Evolutionary conservation across 2,888 invertebrate genomes (phyloP).

Genomic region (Acanthosoma haemorrhoidale): DNA sequence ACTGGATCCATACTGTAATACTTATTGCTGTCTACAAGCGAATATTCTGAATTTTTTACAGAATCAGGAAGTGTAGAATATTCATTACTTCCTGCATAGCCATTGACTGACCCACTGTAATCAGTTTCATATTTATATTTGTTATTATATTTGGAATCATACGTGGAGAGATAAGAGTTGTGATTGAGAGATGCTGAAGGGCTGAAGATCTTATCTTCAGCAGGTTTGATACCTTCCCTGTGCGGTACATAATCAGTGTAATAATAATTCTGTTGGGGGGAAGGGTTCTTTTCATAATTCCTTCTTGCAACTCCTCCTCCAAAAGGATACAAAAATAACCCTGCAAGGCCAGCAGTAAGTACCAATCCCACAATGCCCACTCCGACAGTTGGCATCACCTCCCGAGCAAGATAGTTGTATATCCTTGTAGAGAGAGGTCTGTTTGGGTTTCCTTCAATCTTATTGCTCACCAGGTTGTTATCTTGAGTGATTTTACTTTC

Average conservation of each 20-base stretch:
- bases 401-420: conserved; percentile 70
- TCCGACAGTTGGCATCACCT: conserved; percentile 75
- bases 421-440: conserved; percentile 67
- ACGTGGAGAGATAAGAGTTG: conserved; percentile 35
- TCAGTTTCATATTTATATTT: conserved; percentile 38
- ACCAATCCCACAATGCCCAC: conserved; percentile 70
- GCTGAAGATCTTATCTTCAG: conserved; percentile 70
- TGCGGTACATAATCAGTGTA: conserved; percentile 60
- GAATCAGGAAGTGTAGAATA: conserved; percentile 38
- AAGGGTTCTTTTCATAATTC: conserved; percentile 39
- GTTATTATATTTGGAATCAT: conserved; percentile 38
- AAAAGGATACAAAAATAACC: conserved; percentile 71
- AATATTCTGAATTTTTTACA: conserved; percentile 34
- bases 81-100: conserved; percentile 37
- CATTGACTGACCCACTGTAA: conserved; percentile 36
- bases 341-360: conserved; percentile 67
- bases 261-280: conserved; percentile 49
- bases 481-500: conserved; percentile 48
- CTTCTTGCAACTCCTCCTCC: conserved; percentile 53
- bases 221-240: conserved; percentile 54
- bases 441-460: conserved; percentile 44
- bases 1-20: conserved; percentile 38
- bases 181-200: conserved; percentile 65
- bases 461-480: conserved; percentile 47
- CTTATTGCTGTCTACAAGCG: conserved; percentile 33